These are phyloP conservation scores for Siderastrea radians DNA, from an alignment of 92 coral and sea anemone genomes.

Conservation along the genomic window DNA sequence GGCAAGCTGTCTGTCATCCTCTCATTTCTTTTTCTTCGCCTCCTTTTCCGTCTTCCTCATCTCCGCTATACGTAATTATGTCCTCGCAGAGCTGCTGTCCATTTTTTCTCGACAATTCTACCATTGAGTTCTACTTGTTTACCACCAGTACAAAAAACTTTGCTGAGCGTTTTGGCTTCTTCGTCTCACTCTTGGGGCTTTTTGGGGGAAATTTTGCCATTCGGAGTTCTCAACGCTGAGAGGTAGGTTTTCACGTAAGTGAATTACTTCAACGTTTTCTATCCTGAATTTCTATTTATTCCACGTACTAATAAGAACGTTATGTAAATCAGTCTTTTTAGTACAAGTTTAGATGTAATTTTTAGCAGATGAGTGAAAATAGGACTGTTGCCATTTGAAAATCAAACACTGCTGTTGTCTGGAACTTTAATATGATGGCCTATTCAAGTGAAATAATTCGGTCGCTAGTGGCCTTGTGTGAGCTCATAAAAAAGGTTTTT, in stretches of 20 bases:
- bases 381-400: constrained; percentile 30
- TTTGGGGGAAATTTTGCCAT: constrained; percentile 7
- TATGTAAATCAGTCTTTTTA: constrained; percentile 19
- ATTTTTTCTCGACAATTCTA: constrained; percentile 49
- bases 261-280: constrained; percentile 37
- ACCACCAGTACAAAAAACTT: constrained; percentile 13
- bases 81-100: constrained; percentile 68
- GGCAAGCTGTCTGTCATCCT: constrained; percentile 34
- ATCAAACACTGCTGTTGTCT: constrained; percentile 10
- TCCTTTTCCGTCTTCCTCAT: constrained; percentile 3
- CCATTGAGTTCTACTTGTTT: constrained; percentile 32
- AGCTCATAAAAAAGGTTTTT: neutral
- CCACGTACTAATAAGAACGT: neutral
- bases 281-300: neutral
- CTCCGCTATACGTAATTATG: constrained; percentile 14
- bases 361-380: constrained; percentile 20
- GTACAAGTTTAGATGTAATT: constrained; percentile 2
- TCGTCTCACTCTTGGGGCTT: constrained; percentile 42
- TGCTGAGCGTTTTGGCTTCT: constrained; percentile 30
- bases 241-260: constrained; percentile 59
- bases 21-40: constrained; percentile 58
- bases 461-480: neutral
- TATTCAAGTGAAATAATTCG: neutral
- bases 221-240: constrained; percentile 33
- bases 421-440: constrained; percentile 45